These are phyloP conservation scores for Drosophila neotestacea DNA, from an alignment of 2,888 invertebrate genomes.

Conservation along the genomic window DNA sequence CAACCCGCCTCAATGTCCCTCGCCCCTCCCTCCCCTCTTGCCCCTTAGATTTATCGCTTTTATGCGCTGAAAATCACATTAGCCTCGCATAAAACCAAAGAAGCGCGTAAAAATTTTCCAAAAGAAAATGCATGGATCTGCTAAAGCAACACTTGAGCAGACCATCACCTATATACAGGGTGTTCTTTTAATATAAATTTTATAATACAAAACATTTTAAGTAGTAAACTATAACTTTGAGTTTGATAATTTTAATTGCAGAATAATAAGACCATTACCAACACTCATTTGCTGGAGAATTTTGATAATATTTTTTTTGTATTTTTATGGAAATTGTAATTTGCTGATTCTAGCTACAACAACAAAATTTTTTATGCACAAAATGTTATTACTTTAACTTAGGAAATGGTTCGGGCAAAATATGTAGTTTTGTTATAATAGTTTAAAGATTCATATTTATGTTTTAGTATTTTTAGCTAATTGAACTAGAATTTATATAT, in stretches of 20 bases:
- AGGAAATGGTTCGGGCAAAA: no score
- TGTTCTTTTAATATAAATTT: constrained; percentile 2
- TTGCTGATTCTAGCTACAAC: no score
- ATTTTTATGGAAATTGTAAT: no score
- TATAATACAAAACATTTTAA: background rate
- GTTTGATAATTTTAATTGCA: background rate
- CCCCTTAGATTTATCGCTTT: constrained; percentile 73
- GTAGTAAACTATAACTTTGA: background rate
- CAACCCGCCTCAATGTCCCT: background rate
- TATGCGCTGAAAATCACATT: constrained; percentile 79
- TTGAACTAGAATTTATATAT: no score
- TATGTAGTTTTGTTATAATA: no score
- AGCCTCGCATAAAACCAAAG: constrained; percentile 76
- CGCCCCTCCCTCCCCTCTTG: background rate
- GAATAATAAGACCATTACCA: no score
- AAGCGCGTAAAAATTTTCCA: constrained; percentile 61
- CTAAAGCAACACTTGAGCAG: constrained; percentile 39
- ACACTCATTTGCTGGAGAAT: no score
- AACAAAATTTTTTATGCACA: no score
- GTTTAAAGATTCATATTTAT: no score
- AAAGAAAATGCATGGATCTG: constrained; percentile 56
- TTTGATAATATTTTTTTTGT: no score
- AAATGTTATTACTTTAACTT: no score
- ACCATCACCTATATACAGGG: constrained; percentile 52
- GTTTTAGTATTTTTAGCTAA: no score